phyloP scores from a whole-genome alignment of 1,140 invertebrate genomes.

The Samia ricini region DNA sequence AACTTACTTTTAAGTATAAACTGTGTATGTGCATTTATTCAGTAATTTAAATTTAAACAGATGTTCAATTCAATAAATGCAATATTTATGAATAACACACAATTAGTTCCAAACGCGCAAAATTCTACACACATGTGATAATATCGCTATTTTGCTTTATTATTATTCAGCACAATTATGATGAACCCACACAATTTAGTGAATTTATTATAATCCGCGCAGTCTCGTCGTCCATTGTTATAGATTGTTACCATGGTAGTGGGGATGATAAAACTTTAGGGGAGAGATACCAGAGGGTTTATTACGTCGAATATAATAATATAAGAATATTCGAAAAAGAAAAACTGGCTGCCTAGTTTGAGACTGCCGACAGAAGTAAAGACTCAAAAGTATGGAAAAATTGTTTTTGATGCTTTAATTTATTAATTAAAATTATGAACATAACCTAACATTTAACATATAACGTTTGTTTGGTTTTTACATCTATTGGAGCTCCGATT shows the following conservation, averaged over 20 bases:
- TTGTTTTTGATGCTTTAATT: no score
- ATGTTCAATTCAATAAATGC: slow-evolving; percentile 65
- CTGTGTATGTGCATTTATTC: background rate
- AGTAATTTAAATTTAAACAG: slow-evolving; percentile 39
- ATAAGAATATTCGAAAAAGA: slow-evolving; percentile 41
- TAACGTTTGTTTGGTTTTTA: no score
- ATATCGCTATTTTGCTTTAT: slow-evolving; percentile 74
- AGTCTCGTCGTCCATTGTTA: slow-evolving; percentile 63
- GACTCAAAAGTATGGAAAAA: no score
- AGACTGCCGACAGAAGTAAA: no score
- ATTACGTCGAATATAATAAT: slow-evolving; percentile 40
- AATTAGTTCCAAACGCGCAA: slow-evolving; percentile 74
- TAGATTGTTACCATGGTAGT: slow-evolving; percentile 44
- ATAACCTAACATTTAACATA: no score
- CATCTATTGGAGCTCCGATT: no score
- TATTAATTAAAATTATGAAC: no score
- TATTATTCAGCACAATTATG: slow-evolving; percentile 71
- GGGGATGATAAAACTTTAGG: slow-evolving; percentile 37
- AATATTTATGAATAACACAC: slow-evolving; percentile 68
- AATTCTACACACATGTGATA: slow-evolving; percentile 71
- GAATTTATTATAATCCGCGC: slow-evolving; percentile 73
- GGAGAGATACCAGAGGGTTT: slow-evolving; percentile 38
- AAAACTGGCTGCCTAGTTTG: no score
- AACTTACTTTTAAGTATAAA: background rate
- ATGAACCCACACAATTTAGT: slow-evolving; percentile 73